Evolutionary conservation across 2,113 vertebrate species (phyloP).

Genomic region (Pachypanchax playfairii): DNA sequence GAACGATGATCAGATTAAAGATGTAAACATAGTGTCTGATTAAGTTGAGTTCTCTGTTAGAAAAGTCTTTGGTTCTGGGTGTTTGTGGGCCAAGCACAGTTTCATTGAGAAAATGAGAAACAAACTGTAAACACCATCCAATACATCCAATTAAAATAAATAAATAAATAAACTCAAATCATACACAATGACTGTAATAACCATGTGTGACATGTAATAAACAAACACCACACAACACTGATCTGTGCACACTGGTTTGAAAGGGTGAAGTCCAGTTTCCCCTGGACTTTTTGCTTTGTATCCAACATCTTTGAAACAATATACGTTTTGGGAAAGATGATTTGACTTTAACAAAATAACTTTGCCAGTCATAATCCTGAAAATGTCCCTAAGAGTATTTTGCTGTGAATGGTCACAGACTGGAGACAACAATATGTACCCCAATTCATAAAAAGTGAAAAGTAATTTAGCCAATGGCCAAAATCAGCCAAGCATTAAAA

Average conservation of each 20-base stretch:
- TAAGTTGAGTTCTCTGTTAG: too few species aligned
- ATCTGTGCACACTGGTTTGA: background rate
- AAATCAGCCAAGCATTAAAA: constrained; percentile 43
- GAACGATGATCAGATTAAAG: too few species aligned
- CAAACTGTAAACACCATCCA: too few species aligned
- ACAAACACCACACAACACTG: background rate
- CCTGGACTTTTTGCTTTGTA: background rate
- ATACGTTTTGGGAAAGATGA: background rate
- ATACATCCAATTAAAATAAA: too few species aligned
- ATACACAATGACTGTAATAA: background rate
- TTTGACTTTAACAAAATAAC: background rate
- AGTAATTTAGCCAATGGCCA: constrained; percentile 33
- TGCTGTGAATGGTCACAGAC: constrained; percentile 2
- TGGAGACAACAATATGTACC: constrained; percentile 7
- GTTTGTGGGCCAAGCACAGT: too few species aligned
- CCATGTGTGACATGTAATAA: background rate
- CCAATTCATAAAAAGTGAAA: constrained; percentile 48
- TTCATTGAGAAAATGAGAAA: too few species aligned
- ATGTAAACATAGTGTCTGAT: too few species aligned
- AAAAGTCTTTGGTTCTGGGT: too few species aligned
- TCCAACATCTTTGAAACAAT: background rate
- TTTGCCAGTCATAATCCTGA: constrained; percentile 1
- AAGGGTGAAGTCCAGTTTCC: background rate
- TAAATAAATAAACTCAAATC: background rate
- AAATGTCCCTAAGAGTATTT: constrained; percentile 24